Evolutionary conservation across 2,888 invertebrate species (phyloP), one percentile per base, ranked within the genome.

Genomic region (Serripes groenlandicus): DNA sequence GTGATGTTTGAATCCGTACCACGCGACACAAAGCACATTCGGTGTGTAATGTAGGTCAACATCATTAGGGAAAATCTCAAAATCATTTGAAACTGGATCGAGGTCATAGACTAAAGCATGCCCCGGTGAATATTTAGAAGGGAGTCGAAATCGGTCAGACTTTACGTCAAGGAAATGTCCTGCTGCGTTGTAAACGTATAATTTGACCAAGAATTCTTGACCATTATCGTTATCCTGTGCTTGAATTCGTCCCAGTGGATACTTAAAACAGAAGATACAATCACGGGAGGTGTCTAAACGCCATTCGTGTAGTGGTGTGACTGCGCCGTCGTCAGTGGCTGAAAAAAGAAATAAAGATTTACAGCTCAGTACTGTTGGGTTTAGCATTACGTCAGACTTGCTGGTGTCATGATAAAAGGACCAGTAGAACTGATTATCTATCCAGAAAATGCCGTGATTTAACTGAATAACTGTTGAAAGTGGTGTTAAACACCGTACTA

Each of bases 111-210:
- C 75, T 0, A 74, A 18, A 3, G 75, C 85, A 28, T 81, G 42
- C n/a, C 78, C 83, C 23, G 87, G 87, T 0, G 87, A 81, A 71
- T 66, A 78, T 37, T 23, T 64, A 0, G 87, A 87, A 18, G 87
- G 87, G 2, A 87, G 49, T 0, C 18, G 30, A 58, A 87, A 82
- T 9, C 23, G 30, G 15, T 75, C 66, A 3, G 83, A 71, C 34
- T 52, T 69, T 0, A 77, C 58, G 23, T 66, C 66, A 7, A 69
- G 56, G 34, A 42, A 71, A 42, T 75, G 77, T 5, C 83, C 83
- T 11, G 79, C 86, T 26, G 62, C 79, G 72, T 86, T 83, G 69
- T 73, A 83, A 18, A 78, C 78, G 32, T 73, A 58, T 7, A 86
- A 15, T 60, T 42, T 49, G 28, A 78, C 52, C n/a, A 35, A 71